Evolutionary conservation across 2,797 vertebrate species (phyloP), one percentile per base, ranked within the genome.

Genomic region (Passerculus sandwichensis): DNA sequence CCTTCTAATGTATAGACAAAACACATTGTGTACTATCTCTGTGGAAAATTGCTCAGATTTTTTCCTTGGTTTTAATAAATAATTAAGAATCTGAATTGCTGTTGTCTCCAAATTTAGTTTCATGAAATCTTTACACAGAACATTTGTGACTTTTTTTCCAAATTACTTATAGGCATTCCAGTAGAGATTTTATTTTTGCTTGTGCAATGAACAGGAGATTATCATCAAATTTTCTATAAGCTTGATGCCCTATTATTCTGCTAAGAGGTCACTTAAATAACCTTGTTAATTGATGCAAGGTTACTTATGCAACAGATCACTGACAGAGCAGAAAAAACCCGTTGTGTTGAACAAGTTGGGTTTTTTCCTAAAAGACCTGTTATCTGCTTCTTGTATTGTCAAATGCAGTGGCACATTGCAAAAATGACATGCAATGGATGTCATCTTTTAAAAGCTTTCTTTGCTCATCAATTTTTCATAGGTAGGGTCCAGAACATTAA

Each of bases 381-480:
- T 91, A 71, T 69, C 17, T 92, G 29, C 50, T 65, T 78, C 64
- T 64, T 82, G 89, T 86, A 86, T 67, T 91, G 64, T 78, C 5
- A 26, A 61, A 72, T 81, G 40, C 29, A 75, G 51, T 65, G 54
- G 23, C n/a, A 79, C 47, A 30, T 70, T 89, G 81, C 59, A 95
- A 87, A 91, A 95, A 71, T 76, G 73, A 60, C 36, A 61, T 57
- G n/a, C 47, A 59, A 56, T 59, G 79, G 71, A 91, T 65, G 66
- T 53, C 2, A 0, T 92, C 76, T 87, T 96, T 81, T 94, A 93
- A 86, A 47, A 95, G 77, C 38, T 96, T 97, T 96, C 73, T 95
- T 95, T 94, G 42, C 20, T 89, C 25, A 95, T 90, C 59, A 94
- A 23, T 89, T 87, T 97, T 97, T 96, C 38, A 90, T 70, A 87